Percentiles rank a stretch among this genome's conserved stretches.
Evolutionary conservation across 2,888 invertebrate species (phyloP).

Genomic region (Drosophila stalkeri): DNA sequence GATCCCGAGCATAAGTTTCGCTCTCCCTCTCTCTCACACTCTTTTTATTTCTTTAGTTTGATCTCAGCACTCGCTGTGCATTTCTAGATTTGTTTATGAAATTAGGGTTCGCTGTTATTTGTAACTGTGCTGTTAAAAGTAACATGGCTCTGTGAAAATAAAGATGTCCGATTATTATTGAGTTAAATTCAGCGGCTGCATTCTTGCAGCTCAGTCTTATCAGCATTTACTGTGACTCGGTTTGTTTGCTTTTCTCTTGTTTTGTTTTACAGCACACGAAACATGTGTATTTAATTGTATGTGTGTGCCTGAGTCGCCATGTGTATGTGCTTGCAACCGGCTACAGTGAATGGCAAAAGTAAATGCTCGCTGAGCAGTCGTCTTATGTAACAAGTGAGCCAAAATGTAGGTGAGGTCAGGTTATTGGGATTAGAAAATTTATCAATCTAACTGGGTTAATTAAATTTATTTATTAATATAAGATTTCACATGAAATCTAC

Average conservation of each 20-base stretch:
- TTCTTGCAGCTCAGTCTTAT: conserved; percentile 48
- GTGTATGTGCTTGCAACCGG: conserved; percentile 25
- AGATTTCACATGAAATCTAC: neutral
- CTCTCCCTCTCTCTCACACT: conserved; percentile 12
- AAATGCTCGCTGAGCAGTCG: conserved; percentile 24
- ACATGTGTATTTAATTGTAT: neutral
- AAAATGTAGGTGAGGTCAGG: conserved; percentile 35
- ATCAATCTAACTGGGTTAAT: neutral
- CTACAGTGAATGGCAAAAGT: conserved; percentile 50
- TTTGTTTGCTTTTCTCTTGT: conserved; percentile 57
- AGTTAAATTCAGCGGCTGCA: conserved; percentile 15
- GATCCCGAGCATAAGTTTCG: conserved; percentile 14
- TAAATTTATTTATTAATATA: neutral
- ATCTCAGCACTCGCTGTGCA: conserved; percentile 1
- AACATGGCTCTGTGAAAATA: conserved; percentile 51
- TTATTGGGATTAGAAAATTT: conserved; percentile 21
- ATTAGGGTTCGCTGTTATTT: conserved; percentile 43
- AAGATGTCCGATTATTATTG: conserved; percentile 22
- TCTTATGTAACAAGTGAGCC: conserved; percentile 57
- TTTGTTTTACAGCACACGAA: conserved; percentile 51
- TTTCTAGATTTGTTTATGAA: conserved; percentile 46
- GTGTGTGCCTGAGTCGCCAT: conserved; percentile 8
- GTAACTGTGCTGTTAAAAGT: conserved; percentile 54
- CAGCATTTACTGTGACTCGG: conserved; percentile 28
- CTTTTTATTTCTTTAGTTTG: neutral